These are phyloP conservation scores for Sinocyclocheilus anophthalmus DNA, from an alignment of 2,113 vertebrate genomes.

Conservation along the genomic window DNA sequence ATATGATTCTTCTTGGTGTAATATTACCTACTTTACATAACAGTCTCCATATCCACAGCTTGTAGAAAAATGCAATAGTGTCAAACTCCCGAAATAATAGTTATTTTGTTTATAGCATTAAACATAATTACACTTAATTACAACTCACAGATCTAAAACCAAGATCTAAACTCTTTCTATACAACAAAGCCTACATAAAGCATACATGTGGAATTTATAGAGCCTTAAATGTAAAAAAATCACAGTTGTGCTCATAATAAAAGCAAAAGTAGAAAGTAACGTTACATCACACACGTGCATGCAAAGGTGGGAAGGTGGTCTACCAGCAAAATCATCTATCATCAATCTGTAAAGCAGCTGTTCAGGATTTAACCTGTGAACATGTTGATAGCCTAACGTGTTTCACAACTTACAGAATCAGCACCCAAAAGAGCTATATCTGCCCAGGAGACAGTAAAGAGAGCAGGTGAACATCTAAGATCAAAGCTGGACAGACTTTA, in stretches of 20 bases:
- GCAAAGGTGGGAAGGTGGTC: constrained; percentile 20
- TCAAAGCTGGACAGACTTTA: constrained; percentile 18
- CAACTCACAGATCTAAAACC: background rate
- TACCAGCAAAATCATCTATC: background rate
- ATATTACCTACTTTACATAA: background rate
- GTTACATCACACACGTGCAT: background rate
- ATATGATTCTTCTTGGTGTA: background rate
- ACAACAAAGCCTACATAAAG: background rate
- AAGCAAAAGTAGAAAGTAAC: background rate
- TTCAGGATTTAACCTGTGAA: constrained; percentile 4
- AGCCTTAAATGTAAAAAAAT: background rate
- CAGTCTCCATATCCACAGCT: background rate
- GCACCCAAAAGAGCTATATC: too few relatives aligned
- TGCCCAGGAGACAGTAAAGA: background rate
- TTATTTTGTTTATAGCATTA: background rate
- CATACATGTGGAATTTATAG: background rate
- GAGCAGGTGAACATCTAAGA: constrained; percentile 45
- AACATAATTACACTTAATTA: background rate
- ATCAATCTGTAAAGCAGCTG: background rate
- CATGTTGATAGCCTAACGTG: background rate
- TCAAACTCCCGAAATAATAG: background rate
- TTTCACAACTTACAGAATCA: background rate
- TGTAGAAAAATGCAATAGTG: background rate
- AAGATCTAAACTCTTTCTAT: background rate
- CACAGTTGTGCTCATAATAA: background rate